These are phyloP conservation scores for Parauchenoglanis ngamensis DNA, from an alignment of 2,797 vertebrate genomes.

Conservation along the genomic window DNA sequence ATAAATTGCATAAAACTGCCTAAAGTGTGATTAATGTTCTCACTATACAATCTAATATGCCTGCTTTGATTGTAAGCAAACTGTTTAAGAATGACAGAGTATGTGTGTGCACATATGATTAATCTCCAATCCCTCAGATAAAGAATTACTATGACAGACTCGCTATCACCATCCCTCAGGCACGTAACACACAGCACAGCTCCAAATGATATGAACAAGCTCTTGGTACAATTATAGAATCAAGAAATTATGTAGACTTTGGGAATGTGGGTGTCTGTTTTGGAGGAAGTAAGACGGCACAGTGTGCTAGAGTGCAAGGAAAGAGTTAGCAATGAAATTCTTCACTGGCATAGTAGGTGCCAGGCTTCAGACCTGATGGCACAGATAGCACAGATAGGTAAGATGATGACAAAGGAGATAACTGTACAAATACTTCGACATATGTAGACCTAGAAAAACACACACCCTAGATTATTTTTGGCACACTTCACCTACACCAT, in stretches of 20 bases:
- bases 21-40: not conserved
- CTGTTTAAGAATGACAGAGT: slow-evolving; percentile 17
- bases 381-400: slow-evolving; percentile 55
- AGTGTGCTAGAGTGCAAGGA: slow-evolving; percentile 39
- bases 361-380: slow-evolving; percentile 52
- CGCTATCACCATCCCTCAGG: slow-evolving; percentile 64
- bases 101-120: slow-evolving; percentile 31
- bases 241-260: slow-evolving; percentile 66
- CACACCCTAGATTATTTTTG: slow-evolving; percentile 26
- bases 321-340: slow-evolving; percentile 49
- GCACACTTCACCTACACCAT: slow-evolving; percentile 11
- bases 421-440: slow-evolving; percentile 53
- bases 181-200: slow-evolving; percentile 64
- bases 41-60: not conserved
- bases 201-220: slow-evolving; percentile 69
- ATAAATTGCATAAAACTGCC: not conserved
- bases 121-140: slow-evolving; percentile 67
- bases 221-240: slow-evolving; percentile 73
- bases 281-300: slow-evolving; percentile 23
- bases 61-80: slow-evolving; percentile 5
- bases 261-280: slow-evolving; percentile 66
- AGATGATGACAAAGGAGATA: slow-evolving; percentile 45
- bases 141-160: slow-evolving; percentile 56
- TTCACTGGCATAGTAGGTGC: slow-evolving; percentile 54
- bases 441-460: slow-evolving; percentile 57